A percentile compares a stretch with the other conserved stretches of the same genome.
phyloP scores from a whole-genome alignment of 1,140 invertebrate genomes.

The Drosophila lowei region DNA sequence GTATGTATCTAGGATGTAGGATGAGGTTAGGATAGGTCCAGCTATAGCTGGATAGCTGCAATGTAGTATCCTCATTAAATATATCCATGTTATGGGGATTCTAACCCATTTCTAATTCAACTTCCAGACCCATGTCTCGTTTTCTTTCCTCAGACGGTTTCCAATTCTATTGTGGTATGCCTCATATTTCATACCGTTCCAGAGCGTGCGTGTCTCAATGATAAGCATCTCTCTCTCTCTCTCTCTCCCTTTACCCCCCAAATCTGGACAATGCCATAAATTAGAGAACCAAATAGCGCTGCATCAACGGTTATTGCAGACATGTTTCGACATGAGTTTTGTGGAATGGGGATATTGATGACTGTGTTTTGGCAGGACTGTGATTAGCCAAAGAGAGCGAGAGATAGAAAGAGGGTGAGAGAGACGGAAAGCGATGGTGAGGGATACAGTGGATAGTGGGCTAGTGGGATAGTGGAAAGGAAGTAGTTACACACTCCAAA shows the following conservation, averaged over 20 bases:
- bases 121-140: too few species aligned
- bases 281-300: constrained; percentile 56
- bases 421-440: neutral
- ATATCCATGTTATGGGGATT: too few species aligned
- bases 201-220: constrained; percentile 41
- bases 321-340: constrained; percentile 41
- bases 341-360: constrained; percentile 56
- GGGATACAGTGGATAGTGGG: neutral
- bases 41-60: too few species aligned
- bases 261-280: constrained; percentile 72
- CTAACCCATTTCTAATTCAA: too few species aligned
- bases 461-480: constrained; percentile 2
- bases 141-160: too few species aligned
- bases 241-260: neutral
- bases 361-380: constrained; percentile 50
- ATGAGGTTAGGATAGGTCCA: too few species aligned
- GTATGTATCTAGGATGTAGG: too few species aligned
- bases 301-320: constrained; percentile 70
- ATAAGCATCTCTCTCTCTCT: constrained; percentile 45
- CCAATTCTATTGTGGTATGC: constrained; percentile 1
- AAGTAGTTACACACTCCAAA: constrained; percentile 55
- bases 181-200: constrained; percentile 66
- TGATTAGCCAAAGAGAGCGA: constrained; percentile 40
- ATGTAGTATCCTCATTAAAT: too few species aligned
- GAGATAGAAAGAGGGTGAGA: neutral